Conservation (phyloP, 2,888 invertebrate species). For the Bimastos eiseni region DNA sequence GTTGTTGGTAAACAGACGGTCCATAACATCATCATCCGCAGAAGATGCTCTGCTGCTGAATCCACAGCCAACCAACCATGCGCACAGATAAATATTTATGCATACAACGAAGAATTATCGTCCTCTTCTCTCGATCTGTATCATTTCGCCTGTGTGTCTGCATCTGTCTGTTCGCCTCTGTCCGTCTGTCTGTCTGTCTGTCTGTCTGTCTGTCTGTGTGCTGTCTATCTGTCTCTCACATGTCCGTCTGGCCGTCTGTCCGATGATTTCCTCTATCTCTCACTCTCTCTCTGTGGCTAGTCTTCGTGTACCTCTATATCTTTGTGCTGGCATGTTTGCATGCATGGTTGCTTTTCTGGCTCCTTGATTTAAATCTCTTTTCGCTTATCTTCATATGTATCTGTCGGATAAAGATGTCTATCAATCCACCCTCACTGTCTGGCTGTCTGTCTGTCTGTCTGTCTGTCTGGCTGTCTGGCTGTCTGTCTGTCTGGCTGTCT, state of each 20-base stretch:
- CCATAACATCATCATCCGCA: neutral
- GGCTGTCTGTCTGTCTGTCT: neutral
- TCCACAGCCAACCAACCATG: neutral
- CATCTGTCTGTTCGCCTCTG: neutral
- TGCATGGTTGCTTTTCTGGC: neutral
- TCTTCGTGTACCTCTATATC: too few relatives aligned
- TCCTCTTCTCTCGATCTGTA: neutral
- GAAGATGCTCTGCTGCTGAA: neutral
- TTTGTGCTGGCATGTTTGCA: too few relatives aligned
- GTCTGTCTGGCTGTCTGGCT: neutral
- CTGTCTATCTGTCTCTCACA: too few relatives aligned
- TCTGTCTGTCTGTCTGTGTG: neutral
- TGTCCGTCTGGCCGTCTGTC: neutral
- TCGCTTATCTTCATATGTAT: neutral
- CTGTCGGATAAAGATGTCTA: neutral
- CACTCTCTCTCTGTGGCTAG: too few relatives aligned
- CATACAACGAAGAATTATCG: neutral
- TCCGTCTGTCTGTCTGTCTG: conserved; percentile 13
- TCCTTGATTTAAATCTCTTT: neutral
- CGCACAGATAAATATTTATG: neutral
- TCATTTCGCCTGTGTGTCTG: neutral
- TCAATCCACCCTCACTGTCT: neutral
- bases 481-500: neutral
- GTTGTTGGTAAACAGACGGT: neutral
- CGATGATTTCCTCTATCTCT: too few relatives aligned